Evolutionary conservation across 1,140 invertebrate genomes (phyloP), one percentile per base, ranked within the genome.

Genomic region (Zaprionus ornatus): DNA sequence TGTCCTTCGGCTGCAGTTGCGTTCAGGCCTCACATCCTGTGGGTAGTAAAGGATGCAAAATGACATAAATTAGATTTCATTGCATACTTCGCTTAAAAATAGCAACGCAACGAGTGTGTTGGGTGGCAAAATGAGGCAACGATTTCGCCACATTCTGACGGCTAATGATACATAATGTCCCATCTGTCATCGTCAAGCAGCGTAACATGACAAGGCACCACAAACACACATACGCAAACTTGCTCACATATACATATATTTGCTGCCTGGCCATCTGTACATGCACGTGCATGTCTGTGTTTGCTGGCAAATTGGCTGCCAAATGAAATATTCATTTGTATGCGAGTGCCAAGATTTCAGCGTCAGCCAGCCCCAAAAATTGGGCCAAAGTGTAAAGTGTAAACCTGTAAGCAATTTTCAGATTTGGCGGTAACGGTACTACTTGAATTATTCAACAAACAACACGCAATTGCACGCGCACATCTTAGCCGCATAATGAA

Each of bases 121-220:
- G 21, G 27, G 32, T 25, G n/a, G 27, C 40, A 42, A 25, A 55
- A 27, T 3, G 21, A 54, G 19, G 0, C 4, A 32, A 40, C 25
- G 10, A 19, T 60, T 40, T 59, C 13, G 48, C 12, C 57, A 74
- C 56, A 74, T 74, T 37, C 57, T 60, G 61, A 40, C 15, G 35
- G 37, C 55, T 54, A 64, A 69, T 64, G 72, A 54, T 65, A 55
- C 59, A 48, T 75, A 64, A 69, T 67, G 42, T 37, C 74, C 67
- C 86, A 85, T 79, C 82, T 85, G 79, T 85, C 82, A 85, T 82
- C 79, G 70, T 85, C 82, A 75, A 67, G 60, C 37, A 52, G 35
- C 9, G 52, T 65, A 59, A 71, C 64, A 54, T 9, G 29, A 68
- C 56, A 56, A 37, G 56, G 52, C 65, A 48, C 37, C 29, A 32